These are phyloP conservation scores for Drosophila parthenogenetica DNA, from an alignment of 2,888 invertebrate genomes.

Conservation along the genomic window DNA sequence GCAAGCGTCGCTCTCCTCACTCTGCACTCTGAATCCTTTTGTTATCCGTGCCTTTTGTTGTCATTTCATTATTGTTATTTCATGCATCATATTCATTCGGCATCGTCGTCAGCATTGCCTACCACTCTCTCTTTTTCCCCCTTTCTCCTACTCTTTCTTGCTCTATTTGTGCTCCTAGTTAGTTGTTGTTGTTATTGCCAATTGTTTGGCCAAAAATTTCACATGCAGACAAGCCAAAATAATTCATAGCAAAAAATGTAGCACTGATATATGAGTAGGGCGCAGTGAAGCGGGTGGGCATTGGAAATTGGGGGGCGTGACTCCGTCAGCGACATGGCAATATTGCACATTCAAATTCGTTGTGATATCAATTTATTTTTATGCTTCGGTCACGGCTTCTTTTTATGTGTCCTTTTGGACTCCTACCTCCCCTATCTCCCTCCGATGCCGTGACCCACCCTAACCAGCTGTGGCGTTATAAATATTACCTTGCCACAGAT, in stretches of 20 bases:
- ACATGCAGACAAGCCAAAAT: constrained; percentile 68
- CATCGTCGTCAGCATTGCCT: constrained; percentile 30
- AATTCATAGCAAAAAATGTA: constrained; percentile 69
- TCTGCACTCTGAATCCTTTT: constrained; percentile 58
- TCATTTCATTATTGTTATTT: constrained; percentile 80
- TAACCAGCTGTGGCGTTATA: constrained; percentile 1
- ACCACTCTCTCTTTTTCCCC: background rate
- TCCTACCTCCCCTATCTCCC: background rate
- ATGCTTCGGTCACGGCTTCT: constrained; percentile 47
- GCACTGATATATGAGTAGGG: constrained; percentile 37
- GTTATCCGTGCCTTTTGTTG: constrained; percentile 77
- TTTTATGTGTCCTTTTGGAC: constrained; percentile 15
- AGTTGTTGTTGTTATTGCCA: constrained; percentile 44
- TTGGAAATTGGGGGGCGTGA: background rate
- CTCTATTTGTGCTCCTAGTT: constrained; percentile 17
- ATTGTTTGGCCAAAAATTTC: constrained; percentile 74
- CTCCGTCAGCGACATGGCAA: constrained; percentile 39
- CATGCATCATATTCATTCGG: constrained; percentile 75
- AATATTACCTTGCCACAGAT: constrained; percentile 30
- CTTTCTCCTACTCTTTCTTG: background rate
- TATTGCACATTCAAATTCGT: constrained; percentile 63
- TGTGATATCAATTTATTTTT: constrained; percentile 74
- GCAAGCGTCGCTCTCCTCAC: constrained; percentile 8
- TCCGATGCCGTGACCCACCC: too few species aligned
- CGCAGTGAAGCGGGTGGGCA: background rate